These are phyloP conservation scores for Smittia sp. DNA, from an alignment of 2,888 invertebrate genomes.

Conservation along the genomic window DNA sequence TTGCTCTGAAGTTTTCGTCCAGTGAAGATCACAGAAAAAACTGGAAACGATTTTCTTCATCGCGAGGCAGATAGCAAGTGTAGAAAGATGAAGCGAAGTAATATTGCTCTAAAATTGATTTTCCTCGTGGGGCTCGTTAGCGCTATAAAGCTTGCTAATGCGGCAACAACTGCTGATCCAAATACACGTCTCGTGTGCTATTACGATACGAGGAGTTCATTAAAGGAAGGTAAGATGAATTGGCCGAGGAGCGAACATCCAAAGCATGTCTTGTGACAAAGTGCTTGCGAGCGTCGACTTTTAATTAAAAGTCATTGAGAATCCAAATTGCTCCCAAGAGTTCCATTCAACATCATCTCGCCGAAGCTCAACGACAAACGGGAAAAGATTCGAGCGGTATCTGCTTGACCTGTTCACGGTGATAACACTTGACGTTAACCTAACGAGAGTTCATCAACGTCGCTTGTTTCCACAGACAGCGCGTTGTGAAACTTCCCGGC, in stretches of 20 bases:
- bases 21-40: neutral
- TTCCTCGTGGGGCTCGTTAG: conserved; percentile 32
- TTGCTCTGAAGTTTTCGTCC: conserved; percentile 19
- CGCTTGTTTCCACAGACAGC: too few relatives aligned
- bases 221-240: conserved; percentile 27
- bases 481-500: too few relatives aligned
- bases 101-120: conserved; percentile 36
- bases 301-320: conserved; percentile 20
- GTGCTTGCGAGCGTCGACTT: neutral
- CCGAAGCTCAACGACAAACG: too few relatives aligned
- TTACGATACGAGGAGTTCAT: conserved; percentile 33
- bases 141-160: too few relatives aligned
- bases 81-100: conserved; percentile 2
- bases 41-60: neutral
- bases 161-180: too few relatives aligned
- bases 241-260: neutral
- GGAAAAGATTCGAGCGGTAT: too few relatives aligned
- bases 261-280: too few relatives aligned
- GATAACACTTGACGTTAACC: neutral
- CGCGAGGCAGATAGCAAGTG: neutral
- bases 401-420: neutral
- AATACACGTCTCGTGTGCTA: conserved; percentile 25
- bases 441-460: too few relatives aligned
- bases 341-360: conserved; percentile 10
- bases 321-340: conserved; percentile 26